phyloP scores from a whole-genome alignment of 2,113 vertebrate genomes.

The Bubo scandiacus region DNA sequence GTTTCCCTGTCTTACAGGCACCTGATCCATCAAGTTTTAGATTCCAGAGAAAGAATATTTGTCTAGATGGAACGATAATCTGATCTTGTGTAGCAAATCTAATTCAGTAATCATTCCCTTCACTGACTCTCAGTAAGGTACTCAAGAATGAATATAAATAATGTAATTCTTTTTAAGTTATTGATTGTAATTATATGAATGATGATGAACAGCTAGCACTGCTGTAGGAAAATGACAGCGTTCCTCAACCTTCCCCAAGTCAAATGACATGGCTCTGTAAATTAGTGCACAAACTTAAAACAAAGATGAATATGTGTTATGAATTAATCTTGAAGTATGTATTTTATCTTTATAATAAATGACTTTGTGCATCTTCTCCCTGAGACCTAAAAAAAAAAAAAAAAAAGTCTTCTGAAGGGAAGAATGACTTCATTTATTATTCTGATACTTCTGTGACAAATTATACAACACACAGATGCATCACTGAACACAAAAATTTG shows the following conservation, averaged over 20 bases:
- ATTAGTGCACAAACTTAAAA: not conserved
- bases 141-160: not conserved
- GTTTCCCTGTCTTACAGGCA: not conserved
- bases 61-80: not conserved
- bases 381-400: not conserved
- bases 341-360: conserved; percentile 35
- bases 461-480: not conserved
- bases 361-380: not conserved
- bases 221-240: not conserved
- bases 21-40: not conserved
- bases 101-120: not conserved
- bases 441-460: conserved; percentile 5
- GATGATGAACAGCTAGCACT: not conserved
- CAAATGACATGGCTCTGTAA: not conserved
- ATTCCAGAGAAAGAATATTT: not conserved
- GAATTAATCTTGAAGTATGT: not conserved
- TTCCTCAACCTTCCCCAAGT: not conserved
- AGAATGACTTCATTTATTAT: conserved; percentile 13
- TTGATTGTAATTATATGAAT: not conserved
- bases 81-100: not conserved
- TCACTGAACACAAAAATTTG: not conserved
- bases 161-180: not conserved
- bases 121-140: not conserved
- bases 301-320: conserved; percentile 7
- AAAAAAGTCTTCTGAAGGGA: not conserved